Evolutionary conservation across 1,140 invertebrate genomes (phyloP), one percentile per base, ranked within the genome.

Genomic region (Prorops nasuta): DNA sequence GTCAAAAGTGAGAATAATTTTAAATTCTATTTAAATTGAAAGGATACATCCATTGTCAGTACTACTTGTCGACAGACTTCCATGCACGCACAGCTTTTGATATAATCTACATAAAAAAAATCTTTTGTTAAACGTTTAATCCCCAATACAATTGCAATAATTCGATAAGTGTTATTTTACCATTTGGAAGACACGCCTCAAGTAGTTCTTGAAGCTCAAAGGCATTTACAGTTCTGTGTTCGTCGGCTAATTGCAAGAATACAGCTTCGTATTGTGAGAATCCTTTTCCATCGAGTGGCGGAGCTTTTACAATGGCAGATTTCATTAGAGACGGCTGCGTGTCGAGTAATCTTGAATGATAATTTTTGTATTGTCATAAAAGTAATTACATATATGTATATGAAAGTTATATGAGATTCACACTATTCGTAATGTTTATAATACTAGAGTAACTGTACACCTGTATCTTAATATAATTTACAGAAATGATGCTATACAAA

Each of bases 1-100:
- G 10, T 6, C 24, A 34, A 16, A 17, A 17, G 22, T 35, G 35
- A 48, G 45, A 54, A 45, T 42, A 45, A 34, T 42, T 44, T 37
- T 10, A 42, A 9, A 44, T 42, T 35, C n/a, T n/a, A n/a, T 41
- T 22, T 24, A 17, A 49, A 53, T n/a, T n/a, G n/a, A 74, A 80
- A 80, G 77, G 78, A 84, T 88, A 91, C 89, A 79, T 94, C 92
- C 76, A 95, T 84, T 8, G 92, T 86, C 0, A 94, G 79, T 1
- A 96, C 87, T 10, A 95, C 89, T 79, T 95, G 92, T 51, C 91
- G 80, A 69, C 92, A 95, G 10, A 94, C 92, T 77, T 95, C 92
- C 54, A 95, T 85, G 31, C 89, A 93, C 0, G 92, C 92, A 74
- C 92, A 95, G 51, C 92, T 94, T 71, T 94, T 95, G 40, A 96